Percentiles rank a stretch among this genome's conserved stretches.
These are phyloP conservation scores for Spodoptera picta DNA, from an alignment of 2,888 invertebrate genomes.

Conservation along the genomic window DNA sequence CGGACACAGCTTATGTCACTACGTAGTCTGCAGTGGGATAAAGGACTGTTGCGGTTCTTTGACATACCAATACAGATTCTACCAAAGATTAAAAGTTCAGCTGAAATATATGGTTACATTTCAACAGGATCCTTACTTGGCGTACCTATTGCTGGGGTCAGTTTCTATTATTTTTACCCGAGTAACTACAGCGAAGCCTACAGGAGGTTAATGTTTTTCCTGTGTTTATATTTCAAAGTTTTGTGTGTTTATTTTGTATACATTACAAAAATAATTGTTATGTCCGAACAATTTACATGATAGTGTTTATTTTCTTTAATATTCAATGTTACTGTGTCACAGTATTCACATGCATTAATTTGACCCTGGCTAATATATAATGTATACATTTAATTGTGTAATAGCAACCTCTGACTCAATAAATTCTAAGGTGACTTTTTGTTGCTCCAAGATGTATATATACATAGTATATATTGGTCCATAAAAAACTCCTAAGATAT, in stretches of 20 bases:
- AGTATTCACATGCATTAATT: too few relatives aligned
- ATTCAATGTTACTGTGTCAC: neutral
- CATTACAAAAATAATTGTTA: neutral
- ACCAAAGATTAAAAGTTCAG: constrained; percentile 96
- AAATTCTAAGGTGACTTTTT: too few relatives aligned
- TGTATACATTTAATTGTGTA: too few relatives aligned
- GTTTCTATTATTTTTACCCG: constrained; percentile 61
- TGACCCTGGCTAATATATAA: too few relatives aligned
- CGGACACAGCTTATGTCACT: constrained; percentile 98
- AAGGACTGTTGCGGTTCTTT: constrained; percentile 95
- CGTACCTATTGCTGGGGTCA: constrained; percentile 96
- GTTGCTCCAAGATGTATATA: too few relatives aligned
- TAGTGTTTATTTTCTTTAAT: neutral
- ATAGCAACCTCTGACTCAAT: too few relatives aligned
- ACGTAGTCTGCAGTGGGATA: constrained; percentile 96
- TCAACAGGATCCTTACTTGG: constrained; percentile 92
- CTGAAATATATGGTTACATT: constrained; percentile 97
- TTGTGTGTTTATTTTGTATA: neutral
- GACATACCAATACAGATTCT: constrained; percentile 94
- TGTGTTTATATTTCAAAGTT: constrained; percentile 21
- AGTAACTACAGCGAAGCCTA: constrained; percentile 39
- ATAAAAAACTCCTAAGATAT: too few relatives aligned
- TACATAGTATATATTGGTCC: too few relatives aligned
- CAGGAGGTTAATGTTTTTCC: constrained; percentile 55
- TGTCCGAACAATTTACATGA: too few relatives aligned